These are phyloP conservation scores for Drosophila subobscura DNA, from an alignment of 1,140 invertebrate genomes.

Conservation along the genomic window DNA sequence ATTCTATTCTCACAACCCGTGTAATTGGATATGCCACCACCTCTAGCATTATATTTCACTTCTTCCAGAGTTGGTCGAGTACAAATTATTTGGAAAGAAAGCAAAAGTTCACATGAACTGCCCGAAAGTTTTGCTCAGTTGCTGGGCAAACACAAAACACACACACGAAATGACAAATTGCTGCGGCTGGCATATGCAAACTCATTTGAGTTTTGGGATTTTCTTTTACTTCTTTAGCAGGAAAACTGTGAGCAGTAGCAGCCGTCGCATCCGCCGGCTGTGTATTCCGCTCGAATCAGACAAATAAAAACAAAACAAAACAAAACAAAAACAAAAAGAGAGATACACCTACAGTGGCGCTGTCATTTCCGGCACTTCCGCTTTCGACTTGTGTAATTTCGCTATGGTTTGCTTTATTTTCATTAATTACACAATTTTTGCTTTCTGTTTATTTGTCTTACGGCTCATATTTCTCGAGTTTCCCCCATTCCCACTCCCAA, in stretches of 20 bases:
- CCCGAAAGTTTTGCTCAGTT: slow-evolving; percentile 15
- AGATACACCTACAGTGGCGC: slow-evolving; percentile 44
- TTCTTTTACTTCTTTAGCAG: slow-evolving; percentile 11
- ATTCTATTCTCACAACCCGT: no score
- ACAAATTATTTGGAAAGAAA: slow-evolving; percentile 13
- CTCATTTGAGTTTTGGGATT: slow-evolving; percentile 26
- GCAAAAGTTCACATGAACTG: slow-evolving; percentile 9
- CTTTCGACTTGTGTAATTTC: slow-evolving; percentile 73
- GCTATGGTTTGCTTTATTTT: slow-evolving; percentile 51
- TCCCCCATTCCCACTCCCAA: background rate
- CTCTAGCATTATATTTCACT: no score
- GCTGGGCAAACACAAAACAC: slow-evolving; percentile 28
- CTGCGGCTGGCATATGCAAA: slow-evolving; percentile 33
- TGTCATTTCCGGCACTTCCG: slow-evolving; percentile 72
- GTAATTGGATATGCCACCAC: no score
- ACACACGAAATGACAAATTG: slow-evolving; percentile 25
- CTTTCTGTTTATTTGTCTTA: slow-evolving; percentile 70
- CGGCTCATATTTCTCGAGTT: slow-evolving; percentile 36
- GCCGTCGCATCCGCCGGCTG: slow-evolving; percentile 58
- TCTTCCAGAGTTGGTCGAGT: no score
- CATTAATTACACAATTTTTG: slow-evolving; percentile 64
- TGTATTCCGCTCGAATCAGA: slow-evolving; percentile 2
- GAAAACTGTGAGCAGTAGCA: slow-evolving; percentile 17
- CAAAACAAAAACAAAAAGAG: slow-evolving; percentile 9
- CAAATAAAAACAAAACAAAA: slow-evolving; percentile 22